Conservation (phyloP, 1,140 invertebrate genomes). For the Dreissena rostriformis region DNA sequence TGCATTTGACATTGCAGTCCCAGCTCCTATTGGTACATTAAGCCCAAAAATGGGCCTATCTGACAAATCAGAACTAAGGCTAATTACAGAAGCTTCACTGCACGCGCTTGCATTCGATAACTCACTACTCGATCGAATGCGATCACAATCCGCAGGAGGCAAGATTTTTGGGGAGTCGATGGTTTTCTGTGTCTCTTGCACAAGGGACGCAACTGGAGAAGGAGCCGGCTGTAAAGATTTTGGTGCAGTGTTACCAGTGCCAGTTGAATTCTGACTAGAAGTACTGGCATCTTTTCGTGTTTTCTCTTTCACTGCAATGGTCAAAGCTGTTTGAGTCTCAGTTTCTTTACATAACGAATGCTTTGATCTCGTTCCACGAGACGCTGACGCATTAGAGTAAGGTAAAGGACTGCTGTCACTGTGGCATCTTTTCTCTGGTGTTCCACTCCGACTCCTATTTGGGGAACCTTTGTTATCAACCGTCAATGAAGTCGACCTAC, state of each 20-base stretch:
- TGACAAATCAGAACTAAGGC: conserved; percentile 25
- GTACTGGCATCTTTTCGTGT: conserved; percentile 42
- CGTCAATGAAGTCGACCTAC: conserved; percentile 57
- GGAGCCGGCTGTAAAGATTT: conserved; percentile 73
- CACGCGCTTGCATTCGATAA: conserved; percentile 49
- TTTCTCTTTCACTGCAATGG: conserved; percentile 57
- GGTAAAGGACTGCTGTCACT: conserved; percentile 68
- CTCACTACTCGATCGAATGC: conserved; percentile 56
- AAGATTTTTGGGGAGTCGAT: conserved; percentile 65
- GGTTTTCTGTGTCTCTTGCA: conserved; percentile 48
- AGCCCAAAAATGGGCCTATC: conserved; percentile 58
- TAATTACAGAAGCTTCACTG: conserved; percentile 37
- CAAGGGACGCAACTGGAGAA: conserved; percentile 71
- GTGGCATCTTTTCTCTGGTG: conserved; percentile 56
- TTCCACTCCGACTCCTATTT: conserved; percentile 54
- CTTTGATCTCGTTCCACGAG: conserved; percentile 22
- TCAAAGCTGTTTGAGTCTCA: conserved; percentile 50
- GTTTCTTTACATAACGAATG: not conserved
- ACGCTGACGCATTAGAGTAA: conserved; percentile 15
- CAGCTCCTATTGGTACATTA: conserved; percentile 54
- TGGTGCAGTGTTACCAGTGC: conserved; percentile 56
- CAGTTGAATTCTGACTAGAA: conserved; percentile 48
- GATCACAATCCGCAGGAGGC: conserved; percentile 64
- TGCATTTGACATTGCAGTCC: conserved; percentile 50
- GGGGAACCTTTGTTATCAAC: conserved; percentile 32